These are phyloP conservation scores for Acanthopleura granulata DNA, from an alignment of 2,888 invertebrate species.

Conservation along the genomic window DNA sequence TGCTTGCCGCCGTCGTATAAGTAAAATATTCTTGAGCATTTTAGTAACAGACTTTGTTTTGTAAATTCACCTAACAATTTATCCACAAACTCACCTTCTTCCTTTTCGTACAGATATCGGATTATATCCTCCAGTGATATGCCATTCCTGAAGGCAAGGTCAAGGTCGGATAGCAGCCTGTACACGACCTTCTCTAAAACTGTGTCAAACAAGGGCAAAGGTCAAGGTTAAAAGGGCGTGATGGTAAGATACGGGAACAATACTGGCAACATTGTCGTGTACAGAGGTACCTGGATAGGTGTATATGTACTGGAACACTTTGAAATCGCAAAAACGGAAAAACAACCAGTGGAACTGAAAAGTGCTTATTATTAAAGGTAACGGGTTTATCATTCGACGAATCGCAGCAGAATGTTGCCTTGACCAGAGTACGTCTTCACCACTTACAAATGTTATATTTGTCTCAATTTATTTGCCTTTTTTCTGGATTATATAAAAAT, in stretches of 20 bases:
- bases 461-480: no score
- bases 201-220: neutral
- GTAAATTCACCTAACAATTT: neutral
- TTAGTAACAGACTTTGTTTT: neutral
- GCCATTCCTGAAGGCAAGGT: neutral
- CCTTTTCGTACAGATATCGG: neutral
- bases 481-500: no score
- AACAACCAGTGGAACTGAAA: no score
- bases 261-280: no score
- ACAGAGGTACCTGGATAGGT: no score
- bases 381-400: no score
- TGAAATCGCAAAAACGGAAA: no score
- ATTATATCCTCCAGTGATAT: conserved; percentile 6
- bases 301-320: no score
- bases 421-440: no score
- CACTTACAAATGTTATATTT: no score
- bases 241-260: neutral
- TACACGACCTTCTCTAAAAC: neutral
- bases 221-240: neutral
- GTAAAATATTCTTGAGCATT: neutral
- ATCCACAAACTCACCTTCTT: conserved; percentile 1
- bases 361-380: no score
- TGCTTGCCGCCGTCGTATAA: neutral
- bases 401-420: no score
- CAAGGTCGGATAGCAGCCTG: neutral